These are phyloP conservation scores for Caenorhabditis doughertyi DNA, from an alignment of 2,888 invertebrate genomes.

Conservation along the genomic window DNA sequence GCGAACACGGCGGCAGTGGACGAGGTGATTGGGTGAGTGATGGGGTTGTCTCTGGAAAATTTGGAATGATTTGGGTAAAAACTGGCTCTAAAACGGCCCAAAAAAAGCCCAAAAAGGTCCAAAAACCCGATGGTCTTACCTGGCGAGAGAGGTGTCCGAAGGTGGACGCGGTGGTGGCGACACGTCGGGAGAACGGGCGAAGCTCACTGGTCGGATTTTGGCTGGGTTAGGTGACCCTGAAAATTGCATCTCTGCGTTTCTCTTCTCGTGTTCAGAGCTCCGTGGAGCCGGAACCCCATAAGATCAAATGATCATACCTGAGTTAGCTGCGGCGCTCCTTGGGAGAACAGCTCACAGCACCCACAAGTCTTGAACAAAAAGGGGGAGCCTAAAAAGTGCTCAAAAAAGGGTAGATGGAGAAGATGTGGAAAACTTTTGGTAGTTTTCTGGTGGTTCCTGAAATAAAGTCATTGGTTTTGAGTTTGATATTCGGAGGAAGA, in stretches of 20 bases:
- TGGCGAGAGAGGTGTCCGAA: constrained; percentile 53
- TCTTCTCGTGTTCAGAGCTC: too few species aligned
- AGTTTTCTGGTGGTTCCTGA: neutral
- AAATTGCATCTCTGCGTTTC: neutral
- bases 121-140: too few species aligned
- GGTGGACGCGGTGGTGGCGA: constrained; percentile 70
- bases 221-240: constrained; percentile 62
- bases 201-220: constrained; percentile 64
- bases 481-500: too few species aligned
- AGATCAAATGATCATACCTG: constrained; percentile 29
- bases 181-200: constrained; percentile 66
- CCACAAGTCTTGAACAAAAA: constrained; percentile 58
- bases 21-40: constrained; percentile 1
- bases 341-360: constrained; percentile 60
- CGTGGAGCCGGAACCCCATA: neutral
- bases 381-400: constrained; percentile 44
- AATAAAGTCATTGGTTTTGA: neutral
- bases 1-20: constrained; percentile 22
- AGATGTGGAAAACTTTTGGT: neutral
- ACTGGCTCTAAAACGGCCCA: too few species aligned
- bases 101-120: too few species aligned
- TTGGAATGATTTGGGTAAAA: neutral
- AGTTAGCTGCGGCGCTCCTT: constrained; percentile 60
- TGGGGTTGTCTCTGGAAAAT: constrained; percentile 61
- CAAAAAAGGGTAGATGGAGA: neutral